These are phyloP conservation scores for Glaucopsyche alexis DNA, from an alignment of 2,888 invertebrate genomes.

Conservation along the genomic window DNA sequence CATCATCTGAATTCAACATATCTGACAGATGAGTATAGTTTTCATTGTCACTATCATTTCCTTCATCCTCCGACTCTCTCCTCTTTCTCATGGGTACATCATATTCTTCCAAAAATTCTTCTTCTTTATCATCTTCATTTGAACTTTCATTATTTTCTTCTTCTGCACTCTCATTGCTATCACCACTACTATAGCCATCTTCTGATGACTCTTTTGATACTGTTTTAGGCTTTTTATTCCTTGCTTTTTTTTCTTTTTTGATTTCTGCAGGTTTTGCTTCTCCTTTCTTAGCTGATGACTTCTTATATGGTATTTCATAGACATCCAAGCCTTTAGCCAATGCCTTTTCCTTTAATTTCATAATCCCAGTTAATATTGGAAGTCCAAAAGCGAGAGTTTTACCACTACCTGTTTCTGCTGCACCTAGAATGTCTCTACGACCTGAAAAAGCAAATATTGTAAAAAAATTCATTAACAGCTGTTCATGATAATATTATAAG, in stretches of 20 bases:
- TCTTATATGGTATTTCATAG: constrained; percentile 67
- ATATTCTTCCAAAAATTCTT: constrained; percentile 62
- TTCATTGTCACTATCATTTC: constrained; percentile 62
- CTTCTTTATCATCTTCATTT: constrained; percentile 42
- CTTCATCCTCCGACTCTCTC: constrained; percentile 56
- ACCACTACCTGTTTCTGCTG: constrained; percentile 99
- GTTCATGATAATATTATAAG: not conserved
- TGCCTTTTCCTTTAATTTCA: constrained; percentile 82
- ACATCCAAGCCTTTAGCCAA: constrained; percentile 59
- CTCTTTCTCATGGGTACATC: constrained; percentile 61
- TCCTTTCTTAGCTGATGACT: constrained; percentile 56
- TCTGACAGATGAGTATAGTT: constrained; percentile 66
- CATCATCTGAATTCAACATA: constrained; percentile 63
- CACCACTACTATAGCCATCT: constrained; percentile 64
- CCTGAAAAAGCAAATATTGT: constrained; percentile 57
- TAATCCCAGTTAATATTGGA: constrained; percentile 92
- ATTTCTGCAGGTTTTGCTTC: constrained; percentile 37
- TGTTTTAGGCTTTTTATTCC: constrained; percentile 40
- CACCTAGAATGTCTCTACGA: constrained; percentile 95
- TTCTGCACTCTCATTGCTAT: constrained; percentile 43
- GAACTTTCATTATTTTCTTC: constrained; percentile 34
- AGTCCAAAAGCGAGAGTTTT: constrained; percentile 99
- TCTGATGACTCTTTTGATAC: constrained; percentile 61
- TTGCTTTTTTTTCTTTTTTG: constrained; percentile 40
- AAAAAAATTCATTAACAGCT: not conserved